Evolutionary conservation across 2,113 vertebrate genomes (phyloP).

Genomic region (Hyla sarda): DNA sequence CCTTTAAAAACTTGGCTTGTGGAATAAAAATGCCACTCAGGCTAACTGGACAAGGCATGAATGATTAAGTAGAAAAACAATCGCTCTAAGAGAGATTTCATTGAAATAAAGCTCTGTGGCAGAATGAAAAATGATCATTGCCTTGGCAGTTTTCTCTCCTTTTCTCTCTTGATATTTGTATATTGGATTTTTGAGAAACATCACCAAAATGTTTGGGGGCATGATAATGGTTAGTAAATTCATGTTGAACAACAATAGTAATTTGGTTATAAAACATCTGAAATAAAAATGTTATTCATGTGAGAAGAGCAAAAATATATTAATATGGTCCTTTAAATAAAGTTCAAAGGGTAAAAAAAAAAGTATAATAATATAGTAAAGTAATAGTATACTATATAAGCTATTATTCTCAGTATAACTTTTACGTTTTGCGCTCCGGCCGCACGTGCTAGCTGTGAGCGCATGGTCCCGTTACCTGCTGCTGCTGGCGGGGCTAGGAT

Average conservation of each 20-base stretch:
- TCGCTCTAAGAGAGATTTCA: conserved; percentile 53
- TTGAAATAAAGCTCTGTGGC: conserved; percentile 47
- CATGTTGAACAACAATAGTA: not conserved
- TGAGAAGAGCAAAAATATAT: not conserved
- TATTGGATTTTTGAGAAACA: conserved; percentile 23
- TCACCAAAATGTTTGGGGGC: not conserved
- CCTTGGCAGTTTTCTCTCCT: conserved; percentile 3
- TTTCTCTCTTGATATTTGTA: conserved; percentile 14
- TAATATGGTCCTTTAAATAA: not conserved
- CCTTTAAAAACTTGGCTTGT: conserved; percentile 49
- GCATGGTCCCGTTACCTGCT: no score
- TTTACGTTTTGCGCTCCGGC: no score
- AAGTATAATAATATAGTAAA: no score
- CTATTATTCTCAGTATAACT: no score
- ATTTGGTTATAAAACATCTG: not conserved
- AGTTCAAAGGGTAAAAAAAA: not conserved
- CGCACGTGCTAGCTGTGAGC: no score
- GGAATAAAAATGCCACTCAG: conserved; percentile 47
- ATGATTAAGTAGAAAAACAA: conserved; percentile 56
- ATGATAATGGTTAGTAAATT: not conserved
- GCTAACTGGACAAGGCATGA: conserved; percentile 51
- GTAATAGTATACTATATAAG: no score
- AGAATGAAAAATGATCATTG: conserved; percentile 51
- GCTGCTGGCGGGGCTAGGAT: no score
- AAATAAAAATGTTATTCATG: not conserved